These are phyloP conservation scores for Megaceryle alcyon DNA, from an alignment of 2,797 vertebrate species.

Conservation along the genomic window DNA sequence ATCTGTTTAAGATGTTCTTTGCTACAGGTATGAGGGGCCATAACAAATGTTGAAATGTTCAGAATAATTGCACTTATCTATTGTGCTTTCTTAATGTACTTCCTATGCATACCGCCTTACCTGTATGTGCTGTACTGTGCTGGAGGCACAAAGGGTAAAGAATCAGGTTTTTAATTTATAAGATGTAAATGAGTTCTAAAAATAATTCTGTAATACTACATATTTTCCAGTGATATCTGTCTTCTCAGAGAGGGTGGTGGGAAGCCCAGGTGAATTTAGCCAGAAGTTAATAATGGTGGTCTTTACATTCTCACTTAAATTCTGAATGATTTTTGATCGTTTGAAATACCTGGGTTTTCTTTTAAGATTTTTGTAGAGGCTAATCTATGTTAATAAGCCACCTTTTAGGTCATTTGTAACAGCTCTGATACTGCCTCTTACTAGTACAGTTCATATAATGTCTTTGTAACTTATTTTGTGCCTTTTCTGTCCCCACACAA, in stretches of 20 bases:
- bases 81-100: slow-evolving; percentile 22
- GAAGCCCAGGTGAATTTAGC: background rate
- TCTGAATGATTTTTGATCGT: background rate
- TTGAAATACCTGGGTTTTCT: background rate
- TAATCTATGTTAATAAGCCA: background rate
- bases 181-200: background rate
- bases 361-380: slow-evolving; percentile 1
- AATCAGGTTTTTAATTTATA: background rate
- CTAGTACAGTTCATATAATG: background rate
- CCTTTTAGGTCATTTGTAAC: slow-evolving; percentile 20
- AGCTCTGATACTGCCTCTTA: slow-evolving; percentile 51
- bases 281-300: background rate
- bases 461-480: slow-evolving; percentile 65
- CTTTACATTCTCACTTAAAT: background rate
- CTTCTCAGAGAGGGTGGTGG: background rate
- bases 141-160: background rate
- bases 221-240: background rate
- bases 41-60: slow-evolving; percentile 14
- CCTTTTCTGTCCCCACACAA: slow-evolving; percentile 55
- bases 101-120: slow-evolving; percentile 29
- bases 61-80: slow-evolving; percentile 20
- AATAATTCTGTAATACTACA: background rate
- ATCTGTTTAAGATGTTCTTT: slow-evolving; percentile 37
- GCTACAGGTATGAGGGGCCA: background rate
- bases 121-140: background rate